Evolutionary conservation across 2,888 invertebrate genomes (phyloP), one percentile per base, ranked within the genome.

Genomic region (Aphidoletes aphidimyza): DNA sequence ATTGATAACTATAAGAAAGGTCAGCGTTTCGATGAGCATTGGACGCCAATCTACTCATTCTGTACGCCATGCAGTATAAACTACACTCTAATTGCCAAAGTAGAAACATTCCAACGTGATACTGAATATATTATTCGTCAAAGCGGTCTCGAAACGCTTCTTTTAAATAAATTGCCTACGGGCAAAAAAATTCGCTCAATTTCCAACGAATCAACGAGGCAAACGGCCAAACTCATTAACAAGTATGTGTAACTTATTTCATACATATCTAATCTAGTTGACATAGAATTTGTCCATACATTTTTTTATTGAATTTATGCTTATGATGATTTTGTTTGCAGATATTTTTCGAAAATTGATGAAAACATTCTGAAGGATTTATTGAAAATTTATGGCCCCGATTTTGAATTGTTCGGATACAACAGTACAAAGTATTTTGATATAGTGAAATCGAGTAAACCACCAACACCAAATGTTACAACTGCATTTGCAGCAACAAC

Each of bases 351-450:
- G 85, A 92, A 93, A 89, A 90, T 93, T 78, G 91, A 92, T 87
- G 90, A 90, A 87, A 88, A 90, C 86, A 92, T 92, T 89, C 89
- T 93, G 87, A 90, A 91, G 87, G 91, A 91, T 87, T 90, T 94
- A 87, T 91, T 93, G 87, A 88, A 92, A 87, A 92, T 93, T 88
- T 94, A 93, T 88, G 92, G 92, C 87, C 89, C 92, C 86, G 94
- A 94, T 89, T 94, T 93, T 89, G 93, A 93, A 89, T 92, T 94
- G 90, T 94, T 94, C 88, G 93, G 93, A 87, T 94, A 94, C 88
- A 91, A 93, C 89, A 89, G 91, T 84, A 90, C 89, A 86, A 90
- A 92, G 88, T 93, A 93, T 89, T 91, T 90, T 85, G 88, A 88
- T 86, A 89, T 92, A 90, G 89, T 91, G 89, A 88, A 91, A 89